Evolutionary conservation across 2,113 vertebrate species (phyloP), one percentile per base, ranked within the genome.

Genomic region (Nipponia nippon): DNA sequence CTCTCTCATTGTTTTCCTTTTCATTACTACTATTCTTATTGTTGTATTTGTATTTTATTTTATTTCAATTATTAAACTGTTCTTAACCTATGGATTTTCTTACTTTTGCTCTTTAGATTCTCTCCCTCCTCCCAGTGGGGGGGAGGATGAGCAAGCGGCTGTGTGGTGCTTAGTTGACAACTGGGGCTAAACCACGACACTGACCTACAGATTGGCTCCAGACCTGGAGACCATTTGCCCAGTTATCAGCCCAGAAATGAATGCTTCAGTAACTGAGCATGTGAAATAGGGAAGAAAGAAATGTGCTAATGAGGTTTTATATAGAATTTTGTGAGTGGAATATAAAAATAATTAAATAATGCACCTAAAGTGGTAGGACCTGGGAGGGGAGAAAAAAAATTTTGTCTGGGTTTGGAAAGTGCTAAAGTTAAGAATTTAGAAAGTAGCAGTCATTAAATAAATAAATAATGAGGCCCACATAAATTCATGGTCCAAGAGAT

Each of bases 131-230:
- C 40, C 40, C 40, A 42, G 12, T 42, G 40, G 11, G 40, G 40
- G 40, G 40, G 40, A 42, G 40, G 40, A 42, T 42, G 40, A 42
- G 40, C 12, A 12, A 42, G 40, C 40, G 40, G 40, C 40, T 42
- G 40, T 42, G 40, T 42, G 12, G 40, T 13, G 40, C 40, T 42
- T 42, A 13, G 12, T 40, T 42, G 40, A 42, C 4, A 12, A 42
- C 40, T 42, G 40, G 40, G 40, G 40, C 40, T 42, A 42, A 42
- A 42, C 40, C 40, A 42, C 40, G 5, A 42, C 40, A 42, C 40
- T 42, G 92, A 94, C 93, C 94, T 83, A 34, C 42, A 65, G 85
- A 87, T 81, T 93, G 76, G 50, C 90, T 95, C 59, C 85, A 96
- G 92, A 90, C 38, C 69, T 89, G 56, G 85, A 72, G 93, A 88